Conservation (phyloP, 2,888 invertebrate genomes). For the Monoplex corrugatus region DNA sequence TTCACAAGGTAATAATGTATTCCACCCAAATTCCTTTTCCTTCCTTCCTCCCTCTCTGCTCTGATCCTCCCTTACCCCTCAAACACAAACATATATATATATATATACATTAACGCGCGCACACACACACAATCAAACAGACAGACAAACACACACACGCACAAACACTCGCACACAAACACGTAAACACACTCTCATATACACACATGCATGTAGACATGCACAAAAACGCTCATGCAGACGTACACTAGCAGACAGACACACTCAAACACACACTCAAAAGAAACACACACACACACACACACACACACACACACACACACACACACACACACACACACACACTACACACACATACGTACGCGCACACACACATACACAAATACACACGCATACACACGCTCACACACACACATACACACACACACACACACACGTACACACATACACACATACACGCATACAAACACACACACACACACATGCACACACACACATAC, state of each 20-base stretch:
- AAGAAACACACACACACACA: background rate
- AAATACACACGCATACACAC: background rate
- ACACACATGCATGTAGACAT: background rate
- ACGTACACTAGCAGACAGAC: no score
- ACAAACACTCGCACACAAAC: background rate
- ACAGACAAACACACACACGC: background rate
- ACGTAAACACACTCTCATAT: background rate
- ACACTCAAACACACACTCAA: background rate
- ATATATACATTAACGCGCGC: background rate
- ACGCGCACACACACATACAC: constrained; percentile 1
- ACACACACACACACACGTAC: background rate
- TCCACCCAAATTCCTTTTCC: no score
- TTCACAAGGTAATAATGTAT: no score
- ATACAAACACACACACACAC: background rate
- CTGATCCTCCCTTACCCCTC: no score
- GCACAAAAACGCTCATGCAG: background rate
- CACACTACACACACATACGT: background rate
- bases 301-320: background rate
- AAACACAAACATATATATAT: background rate
- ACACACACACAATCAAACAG: background rate
- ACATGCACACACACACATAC: background rate
- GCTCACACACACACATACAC: background rate
- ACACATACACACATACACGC: background rate
- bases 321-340: background rate
- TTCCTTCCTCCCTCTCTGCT: no score